A percentile compares a stretch with the other conserved stretches of the same genome.
Evolutionary conservation across 2,888 invertebrate species (phyloP).

Genomic region (Rhabditoides inermis): DNA sequence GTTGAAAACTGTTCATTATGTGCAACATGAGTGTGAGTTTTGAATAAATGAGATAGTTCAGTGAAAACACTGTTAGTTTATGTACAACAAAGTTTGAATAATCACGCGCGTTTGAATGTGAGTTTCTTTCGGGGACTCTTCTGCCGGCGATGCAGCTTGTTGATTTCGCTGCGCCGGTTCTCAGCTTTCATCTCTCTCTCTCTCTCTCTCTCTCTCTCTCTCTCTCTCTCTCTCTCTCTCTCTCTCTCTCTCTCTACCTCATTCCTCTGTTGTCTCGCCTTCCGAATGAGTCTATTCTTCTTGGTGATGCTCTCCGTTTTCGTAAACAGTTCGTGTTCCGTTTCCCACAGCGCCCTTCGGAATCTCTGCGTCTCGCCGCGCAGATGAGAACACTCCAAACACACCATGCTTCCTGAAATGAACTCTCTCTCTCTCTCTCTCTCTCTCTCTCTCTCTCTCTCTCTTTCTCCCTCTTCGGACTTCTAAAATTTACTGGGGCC

Average conservation of each 20-base stretch:
- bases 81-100: background rate
- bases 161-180: too few species aligned
- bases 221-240: background rate
- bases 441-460: slow-evolving; percentile 1
- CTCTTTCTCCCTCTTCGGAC: slow-evolving; percentile 1
- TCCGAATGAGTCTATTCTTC: slow-evolving; percentile 9
- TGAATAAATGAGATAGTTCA: background rate
- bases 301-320: too few species aligned
- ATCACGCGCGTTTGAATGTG: background rate
- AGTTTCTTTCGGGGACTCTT: too few species aligned
- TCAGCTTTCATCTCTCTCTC: background rate
- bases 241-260: background rate
- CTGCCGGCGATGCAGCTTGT: too few species aligned
- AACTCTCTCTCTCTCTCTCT: background rate
- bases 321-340: too few species aligned
- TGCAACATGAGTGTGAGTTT: too few species aligned
- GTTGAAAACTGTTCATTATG: too few species aligned
- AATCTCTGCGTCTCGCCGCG: background rate
- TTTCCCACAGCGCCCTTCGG: background rate
- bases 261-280: slow-evolving; percentile 1
- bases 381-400: too few species aligned
- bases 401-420: too few species aligned
- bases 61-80: background rate
- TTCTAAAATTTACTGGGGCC: too few species aligned
- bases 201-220: background rate